Base-by-base conservation (phyloP, 1,140 invertebrate genomes). In the Drosophila lini region DNA sequence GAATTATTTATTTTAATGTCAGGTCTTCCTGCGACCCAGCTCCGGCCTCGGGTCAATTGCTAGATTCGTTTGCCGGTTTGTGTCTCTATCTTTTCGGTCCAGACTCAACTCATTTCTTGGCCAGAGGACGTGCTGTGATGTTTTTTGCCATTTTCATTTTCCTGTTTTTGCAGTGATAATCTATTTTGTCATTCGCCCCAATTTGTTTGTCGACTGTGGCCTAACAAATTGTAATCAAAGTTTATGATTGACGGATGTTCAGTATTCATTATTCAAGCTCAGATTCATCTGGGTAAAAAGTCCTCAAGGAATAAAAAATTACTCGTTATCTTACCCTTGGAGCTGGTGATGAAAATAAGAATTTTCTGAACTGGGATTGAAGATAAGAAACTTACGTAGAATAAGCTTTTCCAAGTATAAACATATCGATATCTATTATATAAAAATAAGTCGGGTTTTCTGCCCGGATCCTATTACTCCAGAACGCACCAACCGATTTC, bases 1-100 rank as follows among this genome's bases (percentile, higher is more conserved):
- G 75, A 86, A 86, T 88, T 86, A 86, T 86, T 88, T 86, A 86
- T 86, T 82, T 83, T 65, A 83, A 88, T 86, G 82, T 53, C 67
- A 77, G 76, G 60, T 75, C 69, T 79, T 83, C 64, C 60, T 55
- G 63, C 48, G 50, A 13, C 36, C 40, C 52, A 55, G 36, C 25
- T 68, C 52, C 38, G 25, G 15, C 69, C 53, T 55, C 25, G 58
- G 55, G 75, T 83, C 75, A 85, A 69, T 70, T 63, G 64, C 42
- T 22, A 34, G 45, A 50, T 41, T 76, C 48, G 60, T 22, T 53
- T 64, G 56, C 25, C 56, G 11, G 31, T 16, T 41, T 36, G 15
- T 34, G 31, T 68, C 63, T 62, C 15, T 9, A 34, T 70, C 25
- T 69, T 15, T 40, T 40, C 40, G 55, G 13, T 28, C 13, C 57